Conservation (phyloP, 2,797 vertebrate species). For the Bradypus variegatus region DNA sequence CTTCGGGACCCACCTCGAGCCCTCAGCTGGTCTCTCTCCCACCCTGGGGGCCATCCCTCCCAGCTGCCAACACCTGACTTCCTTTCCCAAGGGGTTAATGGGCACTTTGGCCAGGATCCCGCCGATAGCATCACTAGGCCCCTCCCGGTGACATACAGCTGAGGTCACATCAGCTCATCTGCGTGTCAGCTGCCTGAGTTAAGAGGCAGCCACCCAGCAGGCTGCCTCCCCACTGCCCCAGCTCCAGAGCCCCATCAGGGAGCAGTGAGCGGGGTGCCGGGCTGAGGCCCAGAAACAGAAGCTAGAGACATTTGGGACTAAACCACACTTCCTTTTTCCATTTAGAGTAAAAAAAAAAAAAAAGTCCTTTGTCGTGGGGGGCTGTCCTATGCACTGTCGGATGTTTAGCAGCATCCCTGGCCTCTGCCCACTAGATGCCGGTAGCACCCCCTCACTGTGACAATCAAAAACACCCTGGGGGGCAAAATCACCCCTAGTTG, state of each 20-base stretch:
- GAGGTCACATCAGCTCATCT: conserved; percentile 22
- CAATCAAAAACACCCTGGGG: background rate
- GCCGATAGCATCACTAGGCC: background rate
- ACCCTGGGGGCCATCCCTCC: no score
- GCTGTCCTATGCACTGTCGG: accelerated
- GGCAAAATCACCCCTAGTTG: background rate
- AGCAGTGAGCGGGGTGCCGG: background rate
- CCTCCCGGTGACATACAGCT: background rate
- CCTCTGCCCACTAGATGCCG: background rate
- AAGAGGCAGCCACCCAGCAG: background rate
- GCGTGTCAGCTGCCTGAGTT: background rate
- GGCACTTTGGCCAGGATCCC: background rate
- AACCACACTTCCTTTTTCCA: background rate
- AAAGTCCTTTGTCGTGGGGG: accelerated
- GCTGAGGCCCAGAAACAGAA: background rate
- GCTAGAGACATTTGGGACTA: background rate
- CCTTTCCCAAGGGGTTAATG: background rate
- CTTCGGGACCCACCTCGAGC: no score
- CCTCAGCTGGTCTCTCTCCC: background rate
- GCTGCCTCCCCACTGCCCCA: background rate
- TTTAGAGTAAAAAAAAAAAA: no score
- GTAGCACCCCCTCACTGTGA: accelerated
- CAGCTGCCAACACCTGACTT: background rate
- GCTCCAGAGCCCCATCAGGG: background rate
- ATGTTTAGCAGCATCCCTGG: background rate